phyloP scores from a whole-genome alignment of 92 coral and sea anemone species.

The Porites evermanni region DNA sequence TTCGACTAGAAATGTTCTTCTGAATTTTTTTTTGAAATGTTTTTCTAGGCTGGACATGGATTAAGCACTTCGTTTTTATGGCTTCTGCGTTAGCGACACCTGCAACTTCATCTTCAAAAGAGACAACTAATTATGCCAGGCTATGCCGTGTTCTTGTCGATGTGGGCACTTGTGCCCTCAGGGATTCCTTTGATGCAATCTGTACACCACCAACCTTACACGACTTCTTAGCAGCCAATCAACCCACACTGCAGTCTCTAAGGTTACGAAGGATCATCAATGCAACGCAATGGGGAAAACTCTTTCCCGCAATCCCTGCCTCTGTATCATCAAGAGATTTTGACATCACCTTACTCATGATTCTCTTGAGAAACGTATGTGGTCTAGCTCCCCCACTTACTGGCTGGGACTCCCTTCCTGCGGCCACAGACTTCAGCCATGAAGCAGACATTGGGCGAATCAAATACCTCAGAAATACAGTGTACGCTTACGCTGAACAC shows the following conservation, averaged over 20 bases:
- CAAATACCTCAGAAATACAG: no score
- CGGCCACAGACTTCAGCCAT: no score
- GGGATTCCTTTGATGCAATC: conserved; percentile 17
- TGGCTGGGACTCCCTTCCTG: no score
- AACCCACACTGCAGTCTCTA: conserved; percentile 1
- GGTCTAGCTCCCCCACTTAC: neutral
- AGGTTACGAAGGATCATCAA: conserved; percentile 1
- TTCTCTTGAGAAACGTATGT: conserved; percentile 1
- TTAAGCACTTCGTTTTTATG: neutral
- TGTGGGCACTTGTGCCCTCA: conserved; percentile 12
- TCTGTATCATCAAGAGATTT: conserved; percentile 9
- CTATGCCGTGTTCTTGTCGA: conserved; percentile 23
- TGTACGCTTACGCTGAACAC: no score
- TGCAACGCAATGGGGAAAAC: conserved; percentile 26
- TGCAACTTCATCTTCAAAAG: conserved; percentile 2
- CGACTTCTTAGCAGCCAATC: conserved; percentile 1
- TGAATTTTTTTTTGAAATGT: no score
- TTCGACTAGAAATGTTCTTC: no score
- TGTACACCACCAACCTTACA: conserved; percentile 3
- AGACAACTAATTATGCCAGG: conserved; percentile 17
- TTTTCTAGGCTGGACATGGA: no score
- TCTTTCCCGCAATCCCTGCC: neutral
- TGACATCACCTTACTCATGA: conserved; percentile 17
- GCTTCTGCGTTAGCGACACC: neutral
- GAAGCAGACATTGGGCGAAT: no score